Conservation (phyloP, 2,888 invertebrate genomes). For the Drosophila yooni region DNA sequence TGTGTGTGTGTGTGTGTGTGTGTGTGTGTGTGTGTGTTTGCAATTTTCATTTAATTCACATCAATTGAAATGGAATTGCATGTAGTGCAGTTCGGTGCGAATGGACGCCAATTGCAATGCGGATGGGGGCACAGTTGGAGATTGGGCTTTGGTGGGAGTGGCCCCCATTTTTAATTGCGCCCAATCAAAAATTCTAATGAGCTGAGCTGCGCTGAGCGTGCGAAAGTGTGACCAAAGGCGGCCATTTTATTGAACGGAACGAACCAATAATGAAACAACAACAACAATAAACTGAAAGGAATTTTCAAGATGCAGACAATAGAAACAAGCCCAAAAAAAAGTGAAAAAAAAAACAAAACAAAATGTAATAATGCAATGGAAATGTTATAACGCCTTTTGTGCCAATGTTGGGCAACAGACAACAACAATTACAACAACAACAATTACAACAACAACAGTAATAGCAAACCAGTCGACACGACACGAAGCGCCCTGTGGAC, state of each 20-base stretch:
- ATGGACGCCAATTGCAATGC: constrained; percentile 28
- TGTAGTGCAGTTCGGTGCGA: constrained; percentile 35
- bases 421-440: constrained; percentile 60
- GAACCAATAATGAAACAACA: constrained; percentile 7
- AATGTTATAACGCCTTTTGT: constrained; percentile 70
- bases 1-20: constrained; percentile 1
- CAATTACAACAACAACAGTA: constrained; percentile 51
- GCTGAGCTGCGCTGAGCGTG: constrained; percentile 48
- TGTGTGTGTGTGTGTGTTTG: constrained; percentile 20
- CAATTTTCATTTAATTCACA: constrained; percentile 75
- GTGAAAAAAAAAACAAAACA: constrained; percentile 4
- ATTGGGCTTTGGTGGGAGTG: constrained; percentile 20
- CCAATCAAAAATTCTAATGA: constrained; percentile 74
- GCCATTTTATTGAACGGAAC: constrained; percentile 15
- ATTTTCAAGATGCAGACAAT: constrained; percentile 21
- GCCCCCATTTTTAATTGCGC: constrained; percentile 63
- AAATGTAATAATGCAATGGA: constrained; percentile 46
- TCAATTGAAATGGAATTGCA: constrained; percentile 82
- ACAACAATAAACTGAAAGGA: constrained; percentile 1
- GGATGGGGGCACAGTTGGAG: constrained; percentile 17
- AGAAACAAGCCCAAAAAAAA: constrained; percentile 3
- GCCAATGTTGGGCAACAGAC: constrained; percentile 70
- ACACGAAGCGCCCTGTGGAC: constrained; percentile 70
- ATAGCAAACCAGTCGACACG: constrained; percentile 43
- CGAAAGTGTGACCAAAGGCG: constrained; percentile 69